A percentile compares a stretch with the other conserved stretches of the same genome.
These are phyloP conservation scores for Lycaon pictus DNA, from an alignment of 2,113 vertebrate genomes.

Conservation along the genomic window DNA sequence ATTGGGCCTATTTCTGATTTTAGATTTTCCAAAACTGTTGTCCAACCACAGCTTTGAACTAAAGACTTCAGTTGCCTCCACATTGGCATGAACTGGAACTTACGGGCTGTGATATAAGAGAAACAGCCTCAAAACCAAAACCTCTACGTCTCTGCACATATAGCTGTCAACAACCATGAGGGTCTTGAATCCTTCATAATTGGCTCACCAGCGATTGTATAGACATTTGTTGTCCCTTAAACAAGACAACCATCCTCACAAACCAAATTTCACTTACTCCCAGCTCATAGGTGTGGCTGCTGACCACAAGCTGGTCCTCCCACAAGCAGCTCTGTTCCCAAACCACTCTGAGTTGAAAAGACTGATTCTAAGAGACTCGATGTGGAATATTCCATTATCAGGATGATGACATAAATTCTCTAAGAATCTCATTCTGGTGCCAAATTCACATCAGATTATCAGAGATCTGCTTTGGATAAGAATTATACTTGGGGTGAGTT, in stretches of 20 bases:
- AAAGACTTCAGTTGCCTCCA: fast-evolving
- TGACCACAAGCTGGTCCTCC: background rate
- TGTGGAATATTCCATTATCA: background rate
- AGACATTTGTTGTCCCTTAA: background rate
- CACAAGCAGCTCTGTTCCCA: background rate
- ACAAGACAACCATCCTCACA: background rate
- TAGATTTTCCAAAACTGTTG: background rate
- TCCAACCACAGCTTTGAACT: background rate
- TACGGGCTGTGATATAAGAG: background rate
- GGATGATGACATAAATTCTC: background rate
- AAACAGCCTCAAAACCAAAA: background rate
- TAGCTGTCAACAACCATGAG: too few species aligned
- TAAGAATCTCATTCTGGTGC: background rate
- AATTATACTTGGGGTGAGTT: background rate
- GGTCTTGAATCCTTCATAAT: too few species aligned
- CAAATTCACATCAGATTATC: background rate
- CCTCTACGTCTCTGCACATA: background rate
- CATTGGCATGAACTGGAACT: background rate
- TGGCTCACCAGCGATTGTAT: background rate
- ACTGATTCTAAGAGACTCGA: background rate
- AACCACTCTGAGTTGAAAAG: background rate
- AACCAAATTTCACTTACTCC: background rate
- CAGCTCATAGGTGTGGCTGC: background rate
- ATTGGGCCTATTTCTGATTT: fast-evolving
- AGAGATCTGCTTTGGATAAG: background rate